phyloP scores from a whole-genome alignment of 1,140 invertebrate genomes.

The Phortica variegata region DNA sequence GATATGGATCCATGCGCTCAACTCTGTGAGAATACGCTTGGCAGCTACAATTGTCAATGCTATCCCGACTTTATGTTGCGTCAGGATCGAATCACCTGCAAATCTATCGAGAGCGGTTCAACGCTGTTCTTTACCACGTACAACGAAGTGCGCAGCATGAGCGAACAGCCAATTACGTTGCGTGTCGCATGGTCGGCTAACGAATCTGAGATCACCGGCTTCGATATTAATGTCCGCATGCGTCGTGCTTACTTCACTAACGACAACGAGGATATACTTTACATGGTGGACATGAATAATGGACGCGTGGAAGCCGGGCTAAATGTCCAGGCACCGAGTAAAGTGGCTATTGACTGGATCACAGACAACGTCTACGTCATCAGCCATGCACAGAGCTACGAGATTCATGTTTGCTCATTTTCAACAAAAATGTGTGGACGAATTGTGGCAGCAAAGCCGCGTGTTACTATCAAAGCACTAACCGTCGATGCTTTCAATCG shows the following conservation, averaged over 20 bases:
- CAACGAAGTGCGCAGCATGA: conserved; percentile 60
- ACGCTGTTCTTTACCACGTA: conserved; percentile 59
- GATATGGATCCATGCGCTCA: conserved; percentile 73
- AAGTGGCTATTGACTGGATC: conserved; percentile 76
- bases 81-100: conserved; percentile 70
- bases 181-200: conserved; percentile 54
- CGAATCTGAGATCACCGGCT: conserved; percentile 57
- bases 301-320: conserved; percentile 53
- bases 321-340: conserved; percentile 65
- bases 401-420: conserved; percentile 63
- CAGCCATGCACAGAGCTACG: conserved; percentile 59
- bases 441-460: conserved; percentile 60
- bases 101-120: conserved; percentile 62
- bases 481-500: conserved; percentile 60
- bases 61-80: conserved; percentile 62
- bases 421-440: conserved; percentile 60
- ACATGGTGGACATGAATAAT: conserved; percentile 32
- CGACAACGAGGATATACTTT: conserved; percentile 49
- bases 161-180: conserved; percentile 45
- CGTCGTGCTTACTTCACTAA: conserved; percentile 55
- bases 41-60: conserved; percentile 76
- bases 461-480: conserved; percentile 58
- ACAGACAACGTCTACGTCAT: conserved; percentile 73
- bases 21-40: conserved; percentile 70
- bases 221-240: conserved; percentile 58